Conservation (phyloP, 2,888 invertebrate genomes). For the Theretra japonica region DNA sequence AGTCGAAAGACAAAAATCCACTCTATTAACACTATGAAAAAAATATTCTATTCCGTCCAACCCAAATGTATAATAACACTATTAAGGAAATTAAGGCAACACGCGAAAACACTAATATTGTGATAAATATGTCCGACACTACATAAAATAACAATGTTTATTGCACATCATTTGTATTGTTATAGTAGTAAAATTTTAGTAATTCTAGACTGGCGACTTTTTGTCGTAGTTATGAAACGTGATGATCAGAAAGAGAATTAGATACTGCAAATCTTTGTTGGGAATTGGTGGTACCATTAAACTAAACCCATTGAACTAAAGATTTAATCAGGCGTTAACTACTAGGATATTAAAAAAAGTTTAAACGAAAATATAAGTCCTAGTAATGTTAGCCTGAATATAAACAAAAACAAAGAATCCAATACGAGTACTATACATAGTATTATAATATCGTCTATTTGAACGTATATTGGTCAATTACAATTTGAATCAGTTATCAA, state of each 20-base stretch:
- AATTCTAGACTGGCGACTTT: slow-evolving; percentile 37
- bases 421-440: too few relatives aligned
- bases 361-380: too few relatives aligned
- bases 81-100: background rate
- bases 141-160: slow-evolving; percentile 35
- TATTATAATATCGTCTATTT: background rate
- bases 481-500: slow-evolving; percentile 10
- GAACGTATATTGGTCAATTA: background rate
- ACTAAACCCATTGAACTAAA: too few relatives aligned
- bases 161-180: slow-evolving; percentile 37
- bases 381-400: too few relatives aligned
- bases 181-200: slow-evolving; percentile 38
- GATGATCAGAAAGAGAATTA: background rate
- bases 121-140: slow-evolving; percentile 14
- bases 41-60: background rate
- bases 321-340: too few relatives aligned
- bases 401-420: too few relatives aligned
- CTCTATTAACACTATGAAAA: too few relatives aligned
- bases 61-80: background rate
- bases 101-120: slow-evolving; percentile 9
- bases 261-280: too few relatives aligned
- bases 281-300: too few relatives aligned
- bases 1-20: too few relatives aligned
- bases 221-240: background rate
- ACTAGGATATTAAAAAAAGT: too few relatives aligned